Conservation (phyloP, 2,888 invertebrate genomes). For the Piscicola geometra region DNA sequence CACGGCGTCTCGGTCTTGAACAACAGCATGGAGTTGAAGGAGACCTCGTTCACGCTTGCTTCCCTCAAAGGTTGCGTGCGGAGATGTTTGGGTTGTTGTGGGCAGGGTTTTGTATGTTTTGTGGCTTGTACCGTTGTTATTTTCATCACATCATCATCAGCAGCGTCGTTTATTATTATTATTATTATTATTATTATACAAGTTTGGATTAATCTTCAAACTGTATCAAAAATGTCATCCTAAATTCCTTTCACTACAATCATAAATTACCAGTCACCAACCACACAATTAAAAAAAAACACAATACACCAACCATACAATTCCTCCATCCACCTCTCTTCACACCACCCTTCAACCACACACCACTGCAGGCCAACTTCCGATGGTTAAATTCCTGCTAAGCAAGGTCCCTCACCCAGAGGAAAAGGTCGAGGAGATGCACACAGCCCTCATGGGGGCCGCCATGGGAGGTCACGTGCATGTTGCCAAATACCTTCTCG, state of each 20-base stretch:
- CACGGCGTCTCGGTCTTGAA: constrained; percentile 96
- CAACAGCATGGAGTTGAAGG: constrained; percentile 97
- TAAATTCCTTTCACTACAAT: too few species aligned
- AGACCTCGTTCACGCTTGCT: constrained; percentile 90
- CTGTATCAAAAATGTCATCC: too few species aligned
- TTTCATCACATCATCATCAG: not conserved
- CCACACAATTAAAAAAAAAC: too few species aligned
- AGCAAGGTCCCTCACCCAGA: constrained; percentile 93
- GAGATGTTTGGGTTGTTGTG: not conserved
- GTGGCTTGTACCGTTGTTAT: not conserved
- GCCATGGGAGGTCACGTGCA: constrained; percentile 99
- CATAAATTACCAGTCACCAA: too few species aligned
- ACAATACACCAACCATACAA: too few species aligned
- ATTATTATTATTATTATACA: too few species aligned
- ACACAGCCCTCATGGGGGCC: constrained; percentile 98
- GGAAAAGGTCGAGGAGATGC: constrained; percentile 99
- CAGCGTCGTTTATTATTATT: not conserved
- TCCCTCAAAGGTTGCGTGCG: constrained; percentile 83
- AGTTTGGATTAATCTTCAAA: too few species aligned
- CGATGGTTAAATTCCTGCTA: constrained; percentile 90
- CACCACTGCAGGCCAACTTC: constrained; percentile 76
- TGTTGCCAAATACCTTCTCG: constrained; percentile 85
- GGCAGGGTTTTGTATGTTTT: constrained; percentile 2
- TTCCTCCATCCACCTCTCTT: too few species aligned
- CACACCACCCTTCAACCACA: too few species aligned